Evolutionary conservation across 2,113 vertebrate species (phyloP), one percentile per base, ranked within the genome.

Genomic region (Amphiprion percula): DNA sequence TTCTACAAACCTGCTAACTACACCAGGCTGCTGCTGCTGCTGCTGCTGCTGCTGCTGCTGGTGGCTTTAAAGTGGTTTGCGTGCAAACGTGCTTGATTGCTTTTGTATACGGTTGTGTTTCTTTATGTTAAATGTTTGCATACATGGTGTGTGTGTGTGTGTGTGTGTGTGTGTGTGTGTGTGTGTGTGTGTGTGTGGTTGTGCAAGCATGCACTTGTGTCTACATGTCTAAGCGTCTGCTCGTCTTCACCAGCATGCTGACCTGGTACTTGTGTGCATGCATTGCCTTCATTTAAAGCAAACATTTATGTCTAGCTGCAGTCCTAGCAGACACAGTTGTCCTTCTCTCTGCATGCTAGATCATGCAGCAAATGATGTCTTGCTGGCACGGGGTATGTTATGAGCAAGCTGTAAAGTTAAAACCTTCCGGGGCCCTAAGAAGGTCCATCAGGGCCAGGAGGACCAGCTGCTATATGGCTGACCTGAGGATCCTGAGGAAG

Each of bases 1-100:
- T 90, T 87, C 72, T 78, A 63, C 84, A 85, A 88, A 87, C 79
- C 71, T 85, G 86, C 80, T 86, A 90, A 89, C 91, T 68, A 73
- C 83, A 81, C 49, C 59, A 46, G 62, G 84, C n/a, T n/a, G n/a
- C n/a, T n/a, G 80, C 74, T 78, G 78, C 68, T 71, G 60, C 74
- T 85, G 59, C 30, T 21, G 21, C 21, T 21, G 21, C 21, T 30
- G 28, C 28, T 30, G 30, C 77, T 70, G 58, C 76, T 71, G 65
- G 66, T 62, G 68, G 37, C 24, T 80, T 78, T 39, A 49, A 71
- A 78, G 80, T 62, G 82, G 66, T 73, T 66, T 81, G 65, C 49
- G 59, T 89, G 77, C 68, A 83, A 83, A 84, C 82, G 79, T 50
- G 46, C 68, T 54, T 78, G 82, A 87, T 87, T 84, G 75, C 80